Base-by-base conservation (phyloP, 1,140 invertebrate genomes). In the Magallana angulata region DNA sequence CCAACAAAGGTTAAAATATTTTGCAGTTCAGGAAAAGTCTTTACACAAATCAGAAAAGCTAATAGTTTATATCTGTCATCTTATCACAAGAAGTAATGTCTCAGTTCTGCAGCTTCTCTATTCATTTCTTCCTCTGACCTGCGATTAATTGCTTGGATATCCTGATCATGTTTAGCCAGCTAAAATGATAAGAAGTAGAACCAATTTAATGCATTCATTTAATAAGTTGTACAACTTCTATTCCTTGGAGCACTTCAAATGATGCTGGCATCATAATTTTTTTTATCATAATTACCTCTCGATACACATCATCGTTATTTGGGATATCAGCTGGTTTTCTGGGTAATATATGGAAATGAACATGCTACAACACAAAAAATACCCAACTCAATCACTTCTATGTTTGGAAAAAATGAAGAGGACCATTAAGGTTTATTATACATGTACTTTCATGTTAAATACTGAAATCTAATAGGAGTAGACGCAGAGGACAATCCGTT, bases 281-380 rank as follows among this genome's bases (percentile, higher is more conserved):
- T 24, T 24, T 24, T 1, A 24, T 24, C 24, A 24, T 48, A 18
- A 76, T 90, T 92, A 95, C 95, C 90, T 94, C 95, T 76, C 96
- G 92, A 94, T 98, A 98, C 90, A 98, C 96, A 76, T 97, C 96
- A 94, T 98, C 95, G 94, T 98, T 98, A 62, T 96, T 94, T 68
- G 96, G 95, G 93, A 98, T 98, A 94, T 98, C 98, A 0, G 96
- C 96, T 59, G 94, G 90, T 90, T 96, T 96, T 83, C 97, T 95
- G 0, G 98, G 98, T 93, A 98, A 95, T 86, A 98, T 96, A 93
- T 98, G 98, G 87, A 97, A 97, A 95, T 98, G 98, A 0, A 98
- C 96, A 95, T 98, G 98, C 96, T 97, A 94, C 57, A 95, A 95
- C 89, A 83, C 57, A 91, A 81, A 85, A 85, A 24, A 58, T 57